phyloP scores from a whole-genome alignment of 2,113 vertebrate species.

The Xiphophorus hellerii region DNA sequence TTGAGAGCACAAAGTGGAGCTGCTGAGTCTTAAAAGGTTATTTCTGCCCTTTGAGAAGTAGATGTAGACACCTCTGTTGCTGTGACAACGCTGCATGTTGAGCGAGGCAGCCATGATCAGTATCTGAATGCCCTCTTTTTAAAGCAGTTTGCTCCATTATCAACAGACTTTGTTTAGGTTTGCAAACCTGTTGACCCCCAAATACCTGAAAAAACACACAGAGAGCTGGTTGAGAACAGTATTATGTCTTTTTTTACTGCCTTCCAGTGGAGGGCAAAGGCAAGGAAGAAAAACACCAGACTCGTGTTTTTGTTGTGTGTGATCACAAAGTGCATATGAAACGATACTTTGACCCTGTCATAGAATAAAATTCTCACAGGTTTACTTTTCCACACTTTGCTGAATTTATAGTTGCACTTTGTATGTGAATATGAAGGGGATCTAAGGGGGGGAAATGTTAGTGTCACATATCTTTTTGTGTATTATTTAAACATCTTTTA shows the following conservation, averaged over 20 bases:
- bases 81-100: conserved; percentile 52
- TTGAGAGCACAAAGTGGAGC: neutral
- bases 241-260: conserved; percentile 32
- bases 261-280: neutral
- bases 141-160: conserved; percentile 55
- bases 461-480: neutral
- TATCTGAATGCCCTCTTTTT: conserved; percentile 29
- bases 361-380: conserved; percentile 10
- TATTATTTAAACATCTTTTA: neutral
- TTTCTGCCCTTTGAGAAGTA: conserved; percentile 8
- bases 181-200: conserved; percentile 36
- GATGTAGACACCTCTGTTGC: conserved; percentile 47
- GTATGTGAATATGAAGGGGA: neutral
- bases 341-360: conserved; percentile 18
- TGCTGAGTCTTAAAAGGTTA: neutral
- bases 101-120: conserved; percentile 6
- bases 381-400: neutral
- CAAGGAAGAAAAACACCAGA: conserved; percentile 38
- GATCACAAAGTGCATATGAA: conserved; percentile 10
- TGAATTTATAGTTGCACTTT: neutral
- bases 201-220: conserved; percentile 5
- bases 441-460: too few species aligned
- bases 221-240: conserved; percentile 21
- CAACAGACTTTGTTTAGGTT: conserved; percentile 29
- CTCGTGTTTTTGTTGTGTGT: conserved; percentile 7